Conservation (phyloP, 2,113 vertebrate species). For the Loxodonta africana region DNA sequence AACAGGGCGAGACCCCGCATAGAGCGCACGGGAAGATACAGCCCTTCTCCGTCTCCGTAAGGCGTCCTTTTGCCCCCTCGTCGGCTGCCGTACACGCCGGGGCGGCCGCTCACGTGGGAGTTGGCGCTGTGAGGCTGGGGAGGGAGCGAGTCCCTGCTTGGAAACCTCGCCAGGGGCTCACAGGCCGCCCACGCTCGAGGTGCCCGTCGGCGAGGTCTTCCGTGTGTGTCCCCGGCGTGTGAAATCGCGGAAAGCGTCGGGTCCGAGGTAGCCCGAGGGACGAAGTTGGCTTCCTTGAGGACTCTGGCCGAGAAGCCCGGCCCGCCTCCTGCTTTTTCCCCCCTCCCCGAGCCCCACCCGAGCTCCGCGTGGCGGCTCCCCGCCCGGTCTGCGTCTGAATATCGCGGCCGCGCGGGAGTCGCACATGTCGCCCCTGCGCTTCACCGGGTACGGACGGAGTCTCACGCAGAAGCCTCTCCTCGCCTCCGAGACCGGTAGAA, state of each 20-base stretch:
- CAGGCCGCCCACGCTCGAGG: background rate
- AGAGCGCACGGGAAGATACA: fast-evolving
- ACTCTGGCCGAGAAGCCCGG: fast-evolving
- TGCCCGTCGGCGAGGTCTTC: fast-evolving
- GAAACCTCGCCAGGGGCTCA: background rate
- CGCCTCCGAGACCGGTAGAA: no score
- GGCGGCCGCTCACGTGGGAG: background rate
- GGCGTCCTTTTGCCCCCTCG: no score
- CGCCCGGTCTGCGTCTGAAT: background rate
- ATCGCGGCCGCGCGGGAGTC: background rate
- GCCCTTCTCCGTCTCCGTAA: background rate
- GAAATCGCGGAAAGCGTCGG: background rate
- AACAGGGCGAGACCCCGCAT: background rate
- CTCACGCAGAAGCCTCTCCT: background rate
- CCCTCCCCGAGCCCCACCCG: background rate
- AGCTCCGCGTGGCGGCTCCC: background rate
- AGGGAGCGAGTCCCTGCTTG: fast-evolving
- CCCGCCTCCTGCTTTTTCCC: background rate
- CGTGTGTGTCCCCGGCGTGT: fast-evolving
- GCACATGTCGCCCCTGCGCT: fast-evolving
- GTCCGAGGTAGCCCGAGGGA: background rate
- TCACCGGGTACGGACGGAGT: no score
- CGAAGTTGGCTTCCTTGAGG: background rate
- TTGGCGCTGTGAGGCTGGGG: no score
- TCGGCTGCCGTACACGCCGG: background rate